These are phyloP conservation scores for Brenthis ino DNA, from an alignment of 2,888 invertebrate species.

Conservation along the genomic window DNA sequence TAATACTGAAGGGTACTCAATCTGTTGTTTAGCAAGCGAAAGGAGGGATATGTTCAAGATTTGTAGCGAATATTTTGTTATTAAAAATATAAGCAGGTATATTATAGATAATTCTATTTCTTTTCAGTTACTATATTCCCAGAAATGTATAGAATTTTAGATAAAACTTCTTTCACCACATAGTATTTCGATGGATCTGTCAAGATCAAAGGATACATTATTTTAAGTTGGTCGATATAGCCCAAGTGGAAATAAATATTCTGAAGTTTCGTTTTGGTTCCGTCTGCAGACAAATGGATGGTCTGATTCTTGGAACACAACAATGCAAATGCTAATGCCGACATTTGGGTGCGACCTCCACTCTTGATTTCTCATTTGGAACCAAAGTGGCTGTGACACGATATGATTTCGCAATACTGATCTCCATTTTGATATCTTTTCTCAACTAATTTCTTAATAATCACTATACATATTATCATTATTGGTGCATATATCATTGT, in stretches of 20 bases:
- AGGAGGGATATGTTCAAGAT: constrained; percentile 11
- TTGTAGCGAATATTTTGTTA: constrained; percentile 1
- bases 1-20: constrained; percentile 14
- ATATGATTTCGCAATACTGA: constrained; percentile 55
- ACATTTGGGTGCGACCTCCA: constrained; percentile 63
- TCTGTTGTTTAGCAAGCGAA: constrained; percentile 19
- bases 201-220: neutral
- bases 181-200: too few relatives aligned
- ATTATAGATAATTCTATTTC: too few relatives aligned
- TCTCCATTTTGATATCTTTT: constrained; percentile 46
- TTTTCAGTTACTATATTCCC: too few relatives aligned
- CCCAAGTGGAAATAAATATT: neutral
- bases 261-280: constrained; percentile 13
- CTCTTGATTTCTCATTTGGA: constrained; percentile 61
- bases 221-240: constrained; percentile 1
- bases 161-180: too few relatives aligned
- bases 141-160: too few relatives aligned
- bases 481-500: too few relatives aligned
- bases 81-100: neutral
- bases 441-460: constrained; percentile 1
- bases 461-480: neutral
- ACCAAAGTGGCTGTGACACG: constrained; percentile 46
- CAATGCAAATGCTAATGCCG: constrained; percentile 67
- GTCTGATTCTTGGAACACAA: constrained; percentile 45
- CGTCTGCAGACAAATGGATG: constrained; percentile 23